Conservation (phyloP, 1,140 invertebrate species). For the Periplaneta americana region DNA sequence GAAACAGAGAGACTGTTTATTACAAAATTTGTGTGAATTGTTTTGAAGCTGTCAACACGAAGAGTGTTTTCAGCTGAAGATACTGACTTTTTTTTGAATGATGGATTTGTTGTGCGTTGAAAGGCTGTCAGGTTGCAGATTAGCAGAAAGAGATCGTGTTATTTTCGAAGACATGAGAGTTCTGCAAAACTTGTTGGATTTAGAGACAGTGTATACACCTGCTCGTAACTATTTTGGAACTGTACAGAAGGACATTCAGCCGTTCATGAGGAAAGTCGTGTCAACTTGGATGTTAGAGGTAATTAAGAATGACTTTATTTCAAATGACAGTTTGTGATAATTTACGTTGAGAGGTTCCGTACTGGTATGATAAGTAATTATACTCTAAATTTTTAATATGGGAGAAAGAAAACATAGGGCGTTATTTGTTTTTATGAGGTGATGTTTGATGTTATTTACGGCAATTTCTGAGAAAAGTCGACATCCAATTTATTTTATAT, state of each 20-base stretch:
- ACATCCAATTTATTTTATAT: no score
- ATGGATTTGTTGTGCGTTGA: slow-evolving; percentile 31
- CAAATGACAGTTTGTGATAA: neutral
- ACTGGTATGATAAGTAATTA: no score
- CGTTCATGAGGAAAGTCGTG: slow-evolving; percentile 74
- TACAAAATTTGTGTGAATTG: no score
- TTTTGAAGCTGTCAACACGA: neutral
- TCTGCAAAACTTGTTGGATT: slow-evolving; percentile 59
- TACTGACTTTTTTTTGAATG: neutral
- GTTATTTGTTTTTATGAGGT: no score
- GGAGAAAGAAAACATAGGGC: no score
- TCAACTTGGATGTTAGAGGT: slow-evolving; percentile 81
- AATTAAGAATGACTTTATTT: slow-evolving; percentile 30
- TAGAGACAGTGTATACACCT: slow-evolving; percentile 59
- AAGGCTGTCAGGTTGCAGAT: slow-evolving; percentile 34
- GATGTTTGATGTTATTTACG: no score
- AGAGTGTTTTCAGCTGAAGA: neutral
- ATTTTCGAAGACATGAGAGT: slow-evolving; percentile 63
- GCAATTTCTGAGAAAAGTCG: no score
- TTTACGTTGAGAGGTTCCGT: no score
- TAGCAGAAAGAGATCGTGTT: slow-evolving; percentile 53
- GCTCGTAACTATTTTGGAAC: slow-evolving; percentile 63
- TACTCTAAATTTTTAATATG: no score
- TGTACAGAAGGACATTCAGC: slow-evolving; percentile 67
- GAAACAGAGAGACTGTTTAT: no score